Percentiles rank a stretch among this genome's conserved stretches.
These are phyloP conservation scores for Drosophila navojoa DNA, from an alignment of 1,140 invertebrate genomes.

Conservation along the genomic window DNA sequence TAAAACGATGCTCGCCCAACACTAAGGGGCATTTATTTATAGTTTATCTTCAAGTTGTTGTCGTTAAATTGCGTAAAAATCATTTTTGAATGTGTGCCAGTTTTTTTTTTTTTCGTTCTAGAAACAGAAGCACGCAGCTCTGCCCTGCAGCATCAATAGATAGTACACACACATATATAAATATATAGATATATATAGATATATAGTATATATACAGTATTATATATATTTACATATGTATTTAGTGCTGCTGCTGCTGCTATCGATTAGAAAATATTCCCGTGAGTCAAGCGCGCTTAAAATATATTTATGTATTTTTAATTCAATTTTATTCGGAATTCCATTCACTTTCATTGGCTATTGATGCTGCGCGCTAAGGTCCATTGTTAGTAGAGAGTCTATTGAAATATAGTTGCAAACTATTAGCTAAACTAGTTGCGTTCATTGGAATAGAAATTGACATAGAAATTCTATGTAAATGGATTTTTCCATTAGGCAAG, in stretches of 20 bases:
- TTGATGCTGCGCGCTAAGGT: not conserved
- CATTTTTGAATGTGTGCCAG: conserved; percentile 80
- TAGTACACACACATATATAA: conserved; percentile 5
- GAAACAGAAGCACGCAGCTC: conserved; percentile 29
- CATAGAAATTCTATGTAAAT: no score
- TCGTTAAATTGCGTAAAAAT: conserved; percentile 82
- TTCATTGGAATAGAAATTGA: no score
- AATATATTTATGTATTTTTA: conserved; percentile 79
- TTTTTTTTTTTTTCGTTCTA: conserved; percentile 45
- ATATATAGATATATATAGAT: conserved; percentile 14
- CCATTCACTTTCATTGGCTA: not conserved
- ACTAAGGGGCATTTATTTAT: conserved; percentile 70
- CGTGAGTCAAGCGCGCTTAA: conserved; percentile 46
- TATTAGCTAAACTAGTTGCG: no score
- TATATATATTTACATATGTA: conserved; percentile 15
- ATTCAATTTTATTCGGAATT: conserved; percentile 69
- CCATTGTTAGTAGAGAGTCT: no score
- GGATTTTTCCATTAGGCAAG: no score
- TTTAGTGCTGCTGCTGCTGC: conserved; percentile 10
- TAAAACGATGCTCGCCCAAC: conserved; percentile 18
- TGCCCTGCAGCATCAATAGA: conserved; percentile 36
- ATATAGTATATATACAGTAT: conserved; percentile 24
- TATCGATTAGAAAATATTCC: conserved; percentile 46
- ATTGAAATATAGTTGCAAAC: no score
- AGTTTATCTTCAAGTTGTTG: conserved; percentile 76